These are phyloP conservation scores for Vidua macroura DNA, from an alignment of 2,113 vertebrate species.

Conservation along the genomic window DNA sequence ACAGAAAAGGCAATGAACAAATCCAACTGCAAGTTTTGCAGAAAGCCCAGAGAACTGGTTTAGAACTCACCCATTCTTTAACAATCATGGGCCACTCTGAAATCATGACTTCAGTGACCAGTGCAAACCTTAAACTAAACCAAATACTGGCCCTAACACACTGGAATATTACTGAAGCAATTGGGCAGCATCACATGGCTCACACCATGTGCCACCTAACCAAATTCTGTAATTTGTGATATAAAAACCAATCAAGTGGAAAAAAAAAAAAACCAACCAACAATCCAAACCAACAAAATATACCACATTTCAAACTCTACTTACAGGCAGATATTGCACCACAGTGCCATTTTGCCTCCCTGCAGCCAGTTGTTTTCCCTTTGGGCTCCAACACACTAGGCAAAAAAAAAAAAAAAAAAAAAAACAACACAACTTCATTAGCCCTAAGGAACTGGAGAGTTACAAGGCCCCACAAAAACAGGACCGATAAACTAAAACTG, in stretches of 20 bases:
- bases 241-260: not conserved
- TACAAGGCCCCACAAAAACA: not conserved
- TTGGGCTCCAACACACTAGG: slow-evolving; percentile 96
- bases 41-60: not conserved
- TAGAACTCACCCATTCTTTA: not conserved
- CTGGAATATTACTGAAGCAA: not conserved
- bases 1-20: not conserved
- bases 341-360: slow-evolving; percentile 91
- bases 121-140: not conserved
- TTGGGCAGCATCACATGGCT: not conserved
- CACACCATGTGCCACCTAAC: not conserved
- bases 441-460: not conserved
- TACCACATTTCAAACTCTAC: slow-evolving; percentile 17
- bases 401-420: not conserved
- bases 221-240: not conserved
- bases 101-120: not conserved
- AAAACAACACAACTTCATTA: not conserved
- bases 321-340: slow-evolving; percentile 92
- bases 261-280: not conserved
- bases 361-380: slow-evolving; percentile 94
- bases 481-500: not conserved
- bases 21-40: not conserved
- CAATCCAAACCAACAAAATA: not conserved
- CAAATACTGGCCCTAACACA: not conserved
- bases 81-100: not conserved